Base-by-base conservation (phyloP, 1,140 invertebrate genomes). In the Drosophila arawakana region DNA sequence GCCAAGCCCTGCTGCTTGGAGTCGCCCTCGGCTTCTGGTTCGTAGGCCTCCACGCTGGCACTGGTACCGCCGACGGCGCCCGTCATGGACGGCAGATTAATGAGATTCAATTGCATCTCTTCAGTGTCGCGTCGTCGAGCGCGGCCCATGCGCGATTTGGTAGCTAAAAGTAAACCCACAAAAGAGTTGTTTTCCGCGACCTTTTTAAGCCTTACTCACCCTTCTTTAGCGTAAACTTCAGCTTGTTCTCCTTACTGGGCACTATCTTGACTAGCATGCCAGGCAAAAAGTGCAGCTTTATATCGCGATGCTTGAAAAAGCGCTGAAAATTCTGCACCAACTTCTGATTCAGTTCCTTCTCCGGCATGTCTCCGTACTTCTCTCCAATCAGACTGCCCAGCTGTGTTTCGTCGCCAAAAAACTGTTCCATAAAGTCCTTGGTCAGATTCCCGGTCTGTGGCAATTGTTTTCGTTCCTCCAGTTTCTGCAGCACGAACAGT, bases 231-330 rank as follows among this genome's bases (percentile, higher is more conserved):
- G 76, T 79, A 15, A 92, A 84, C 59, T 91, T 92, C 4, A 92
- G 47, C 41, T 90, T 89, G 60, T 92, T 92, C 15, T 91, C 84
- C 68, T 86, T 89, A 74, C 90, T 92, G 58, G 92, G 92, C 50
- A 92, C 78, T 11, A 92, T 75, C 67, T 92, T 89, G 13, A 92
- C 78, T 49, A 91, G 75, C 73, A 92, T 80, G 8, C 90, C 91
- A 7, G 91, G 78, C 39, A 92, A 69, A 25, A 92, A 85, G 57
- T 91, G 84, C 44, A 92, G 55, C 74, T 92, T 92, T n/a, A 92
- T 89, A 37, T 92, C 88, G 30, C 92, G 86, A 63, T 91, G 73
- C 57, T 92, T 86, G 50, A 92, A 92, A 47, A 92, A 92, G 1
- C 80, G 70, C 46, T 92, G 90, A 52, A 92, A 92, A 30, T 78